These are phyloP conservation scores for Empidonax alnorum DNA, from an alignment of 2,113 vertebrate genomes.

Conservation along the genomic window DNA sequence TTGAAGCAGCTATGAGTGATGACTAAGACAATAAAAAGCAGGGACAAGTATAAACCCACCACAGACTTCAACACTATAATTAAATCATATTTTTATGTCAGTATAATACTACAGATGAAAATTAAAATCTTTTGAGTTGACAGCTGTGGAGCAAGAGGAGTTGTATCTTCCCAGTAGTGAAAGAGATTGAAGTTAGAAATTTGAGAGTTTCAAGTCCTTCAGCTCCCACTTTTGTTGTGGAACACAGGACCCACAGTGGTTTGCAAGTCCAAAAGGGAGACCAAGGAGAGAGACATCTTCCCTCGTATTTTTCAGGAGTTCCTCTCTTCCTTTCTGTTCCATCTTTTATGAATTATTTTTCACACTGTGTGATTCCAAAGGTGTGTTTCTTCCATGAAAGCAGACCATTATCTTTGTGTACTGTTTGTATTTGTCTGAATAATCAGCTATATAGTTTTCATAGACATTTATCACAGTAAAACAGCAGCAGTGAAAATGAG, in stretches of 20 bases:
- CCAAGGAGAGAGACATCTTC: background rate
- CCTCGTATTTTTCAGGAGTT: background rate
- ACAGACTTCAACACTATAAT: background rate
- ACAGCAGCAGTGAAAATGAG: background rate
- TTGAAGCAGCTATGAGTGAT: background rate
- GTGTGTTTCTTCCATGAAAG: background rate
- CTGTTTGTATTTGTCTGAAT: background rate
- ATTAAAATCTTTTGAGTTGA: background rate
- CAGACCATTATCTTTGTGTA: background rate
- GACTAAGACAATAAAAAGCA: slow-evolving; percentile 31
- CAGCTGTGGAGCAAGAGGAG: background rate
- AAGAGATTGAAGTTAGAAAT: background rate
- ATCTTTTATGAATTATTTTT: background rate
- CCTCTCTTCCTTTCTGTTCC: background rate
- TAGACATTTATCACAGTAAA: background rate
- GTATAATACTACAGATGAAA: background rate
- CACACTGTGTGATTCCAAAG: background rate
- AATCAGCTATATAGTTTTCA: background rate
- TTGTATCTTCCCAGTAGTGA: rapidly evolving
- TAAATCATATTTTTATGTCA: slow-evolving; percentile 5
- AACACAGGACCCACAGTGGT: background rate
- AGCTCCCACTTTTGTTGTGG: background rate
- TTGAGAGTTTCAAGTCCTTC: background rate
- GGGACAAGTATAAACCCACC: background rate
- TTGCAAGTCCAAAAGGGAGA: background rate